These are phyloP conservation scores for Raja brachyura DNA, from an alignment of 2,113 vertebrate species.

Conservation along the genomic window DNA sequence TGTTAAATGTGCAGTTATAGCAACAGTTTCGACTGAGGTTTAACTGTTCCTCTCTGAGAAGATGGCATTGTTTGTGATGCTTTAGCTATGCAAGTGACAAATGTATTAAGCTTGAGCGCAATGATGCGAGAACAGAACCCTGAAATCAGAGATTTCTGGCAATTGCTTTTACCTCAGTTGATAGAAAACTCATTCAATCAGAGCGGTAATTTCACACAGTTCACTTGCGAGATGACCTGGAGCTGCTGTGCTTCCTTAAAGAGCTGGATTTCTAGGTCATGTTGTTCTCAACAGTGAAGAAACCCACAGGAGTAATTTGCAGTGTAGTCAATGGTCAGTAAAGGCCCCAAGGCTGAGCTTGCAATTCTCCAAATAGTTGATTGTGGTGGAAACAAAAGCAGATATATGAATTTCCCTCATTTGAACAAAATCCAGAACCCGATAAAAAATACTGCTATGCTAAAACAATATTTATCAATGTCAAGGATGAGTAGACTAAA, in stretches of 20 bases:
- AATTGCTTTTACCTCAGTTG: neutral
- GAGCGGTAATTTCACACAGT: neutral
- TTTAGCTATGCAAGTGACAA: neutral
- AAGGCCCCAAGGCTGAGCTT: neutral
- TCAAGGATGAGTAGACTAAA: neutral
- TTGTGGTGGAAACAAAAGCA: neutral
- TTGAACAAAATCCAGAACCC: neutral
- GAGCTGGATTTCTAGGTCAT: slow-evolving; percentile 2
- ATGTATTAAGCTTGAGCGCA: neutral
- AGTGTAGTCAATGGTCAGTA: neutral
- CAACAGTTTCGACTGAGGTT: neutral
- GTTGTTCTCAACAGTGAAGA: neutral
- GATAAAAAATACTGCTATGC: neutral
- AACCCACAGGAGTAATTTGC: neutral
- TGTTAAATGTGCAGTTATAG: neutral
- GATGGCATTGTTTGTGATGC: neutral
- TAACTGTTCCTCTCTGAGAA: neutral
- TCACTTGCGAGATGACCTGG: neutral
- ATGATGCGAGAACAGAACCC: neutral
- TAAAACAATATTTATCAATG: neutral
- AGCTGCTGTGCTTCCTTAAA: neutral
- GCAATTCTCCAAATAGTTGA: neutral
- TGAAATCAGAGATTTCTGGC: neutral
- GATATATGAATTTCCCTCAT: neutral
- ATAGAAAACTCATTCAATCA: neutral